Percentiles rank a stretch among this genome's conserved stretches.
Evolutionary conservation across 2,888 invertebrate species (phyloP).

Genomic region (Adelognathus sp.): DNA sequence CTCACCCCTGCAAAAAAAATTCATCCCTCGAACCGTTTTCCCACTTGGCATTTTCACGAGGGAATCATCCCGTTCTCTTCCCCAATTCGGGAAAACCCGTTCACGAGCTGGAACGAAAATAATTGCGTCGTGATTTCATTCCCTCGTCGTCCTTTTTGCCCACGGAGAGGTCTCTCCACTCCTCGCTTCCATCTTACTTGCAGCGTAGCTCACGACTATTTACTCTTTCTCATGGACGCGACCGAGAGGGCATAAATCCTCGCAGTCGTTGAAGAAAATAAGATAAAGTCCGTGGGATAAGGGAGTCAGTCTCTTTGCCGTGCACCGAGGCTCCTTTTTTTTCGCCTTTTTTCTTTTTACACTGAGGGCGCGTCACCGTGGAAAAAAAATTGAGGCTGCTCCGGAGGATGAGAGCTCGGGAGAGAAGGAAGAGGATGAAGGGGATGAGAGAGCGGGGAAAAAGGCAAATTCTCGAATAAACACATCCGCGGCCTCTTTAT

Average conservation of each 20-base stretch:
- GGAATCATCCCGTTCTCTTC: constrained; percentile 35
- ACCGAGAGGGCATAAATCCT: constrained; percentile 78
- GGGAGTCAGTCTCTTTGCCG: constrained; percentile 54
- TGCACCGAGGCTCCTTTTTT: constrained; percentile 15
- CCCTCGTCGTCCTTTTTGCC: constrained; percentile 56
- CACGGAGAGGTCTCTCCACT: constrained; percentile 14
- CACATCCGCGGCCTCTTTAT: constrained; percentile 80
- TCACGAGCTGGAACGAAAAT: constrained; percentile 76
- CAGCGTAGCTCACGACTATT: constrained; percentile 50
- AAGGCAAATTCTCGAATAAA: constrained; percentile 80
- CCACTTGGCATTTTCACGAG: constrained; percentile 20
- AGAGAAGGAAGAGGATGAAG: constrained; percentile 58
- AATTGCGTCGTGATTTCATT: constrained; percentile 76
- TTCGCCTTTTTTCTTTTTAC: neutral
- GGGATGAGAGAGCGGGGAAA: constrained; percentile 64
- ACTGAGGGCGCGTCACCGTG: constrained; percentile 43
- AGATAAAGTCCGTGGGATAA: constrained; percentile 75
- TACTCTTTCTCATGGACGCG: constrained; percentile 55
- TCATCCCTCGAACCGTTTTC: constrained; percentile 45
- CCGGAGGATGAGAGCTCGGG: constrained; percentile 37
- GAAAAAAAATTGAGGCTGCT: constrained; percentile 48
- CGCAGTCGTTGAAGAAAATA: constrained; percentile 74
- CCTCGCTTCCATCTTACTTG: constrained; percentile 9
- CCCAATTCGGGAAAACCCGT: constrained; percentile 62
- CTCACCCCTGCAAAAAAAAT: neutral